phyloP scores from a whole-genome alignment of 2,113 vertebrate genomes.

The Rhinopomastus cyanomelas region DNA sequence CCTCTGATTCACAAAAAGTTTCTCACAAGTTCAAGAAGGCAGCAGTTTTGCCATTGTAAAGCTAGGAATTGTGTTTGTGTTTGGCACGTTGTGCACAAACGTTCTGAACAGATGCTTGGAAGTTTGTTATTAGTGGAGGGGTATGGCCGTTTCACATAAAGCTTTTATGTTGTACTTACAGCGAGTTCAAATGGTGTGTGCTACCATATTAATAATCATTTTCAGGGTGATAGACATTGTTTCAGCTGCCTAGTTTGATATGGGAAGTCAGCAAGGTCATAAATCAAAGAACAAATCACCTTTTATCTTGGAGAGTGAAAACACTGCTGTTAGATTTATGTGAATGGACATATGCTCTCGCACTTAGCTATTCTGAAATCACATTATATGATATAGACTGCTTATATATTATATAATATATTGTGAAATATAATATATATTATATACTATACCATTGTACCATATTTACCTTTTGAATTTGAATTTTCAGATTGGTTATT shows the following conservation, averaged over 20 bases:
- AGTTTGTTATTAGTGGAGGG: not conserved
- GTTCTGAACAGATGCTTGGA: not conserved
- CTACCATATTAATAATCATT: slow-evolving; percentile 2
- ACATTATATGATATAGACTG: not conserved
- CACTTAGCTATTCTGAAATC: slow-evolving; percentile 4
- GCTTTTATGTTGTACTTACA: not conserved
- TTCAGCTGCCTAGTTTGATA: slow-evolving; percentile 27
- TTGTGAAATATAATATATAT: too few relatives aligned
- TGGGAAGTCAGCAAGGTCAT: not conserved
- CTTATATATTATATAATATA: too few relatives aligned
- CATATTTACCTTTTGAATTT: not conserved
- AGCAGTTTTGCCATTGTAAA: not conserved
- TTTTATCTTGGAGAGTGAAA: slow-evolving; percentile 35
- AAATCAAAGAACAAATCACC: slow-evolving; percentile 31
- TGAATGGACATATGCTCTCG: not conserved
- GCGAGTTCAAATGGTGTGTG: not conserved
- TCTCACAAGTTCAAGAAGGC: not conserved
- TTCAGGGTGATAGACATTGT: not conserved
- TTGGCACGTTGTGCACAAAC: not conserved
- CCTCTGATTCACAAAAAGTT: not conserved
- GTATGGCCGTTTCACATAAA: not conserved
- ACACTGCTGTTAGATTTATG: not conserved
- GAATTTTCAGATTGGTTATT: not conserved
- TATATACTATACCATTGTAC: too few relatives aligned
- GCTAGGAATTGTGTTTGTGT: not conserved